A percentile compares a stretch with the other conserved stretches of the same genome.
Evolutionary conservation across 2,888 invertebrate genomes (phyloP).

Genomic region (Drosophila testacea): DNA sequence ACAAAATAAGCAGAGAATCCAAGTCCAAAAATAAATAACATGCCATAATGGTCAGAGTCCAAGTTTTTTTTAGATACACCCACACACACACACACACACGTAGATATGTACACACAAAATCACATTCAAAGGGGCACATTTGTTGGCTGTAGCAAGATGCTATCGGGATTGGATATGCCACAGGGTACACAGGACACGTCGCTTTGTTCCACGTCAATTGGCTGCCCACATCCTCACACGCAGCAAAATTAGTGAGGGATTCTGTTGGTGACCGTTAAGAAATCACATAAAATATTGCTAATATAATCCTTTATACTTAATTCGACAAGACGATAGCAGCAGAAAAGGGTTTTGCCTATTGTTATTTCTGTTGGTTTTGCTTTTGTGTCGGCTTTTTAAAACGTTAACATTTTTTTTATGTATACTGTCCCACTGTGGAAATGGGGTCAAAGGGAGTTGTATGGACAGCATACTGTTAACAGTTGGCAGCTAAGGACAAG

Average conservation of each 20-base stretch:
- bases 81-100: slow-evolving; percentile 4
- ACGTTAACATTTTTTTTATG: slow-evolving; percentile 48
- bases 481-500: slow-evolving; percentile 30
- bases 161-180: slow-evolving; percentile 43
- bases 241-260: slow-evolving; percentile 39
- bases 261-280: slow-evolving; percentile 46
- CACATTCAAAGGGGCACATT: slow-evolving; percentile 20
- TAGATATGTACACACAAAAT: slow-evolving; percentile 2
- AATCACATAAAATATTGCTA: slow-evolving; percentile 75
- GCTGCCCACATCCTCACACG: slow-evolving; percentile 26
- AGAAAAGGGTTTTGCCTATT: slow-evolving; percentile 49
- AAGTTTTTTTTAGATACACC: slow-evolving; percentile 22
- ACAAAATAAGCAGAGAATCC: slow-evolving; percentile 4
- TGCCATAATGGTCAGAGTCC: slow-evolving; percentile 55
- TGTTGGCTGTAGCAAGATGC: slow-evolving; percentile 50
- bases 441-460: slow-evolving; percentile 27
- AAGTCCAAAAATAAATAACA: slow-evolving; percentile 68
- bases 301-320: slow-evolving; percentile 71
- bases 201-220: slow-evolving; percentile 60
- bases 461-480: slow-evolving; percentile 36
- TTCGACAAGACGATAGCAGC: slow-evolving; percentile 51
- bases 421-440: slow-evolving; percentile 7
- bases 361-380: slow-evolving; percentile 30
- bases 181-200: slow-evolving; percentile 33
- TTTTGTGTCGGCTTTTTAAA: slow-evolving; percentile 54